Evolutionary conservation across 2,113 vertebrate genomes (phyloP).

Genomic region (Otocyon megalotis): DNA sequence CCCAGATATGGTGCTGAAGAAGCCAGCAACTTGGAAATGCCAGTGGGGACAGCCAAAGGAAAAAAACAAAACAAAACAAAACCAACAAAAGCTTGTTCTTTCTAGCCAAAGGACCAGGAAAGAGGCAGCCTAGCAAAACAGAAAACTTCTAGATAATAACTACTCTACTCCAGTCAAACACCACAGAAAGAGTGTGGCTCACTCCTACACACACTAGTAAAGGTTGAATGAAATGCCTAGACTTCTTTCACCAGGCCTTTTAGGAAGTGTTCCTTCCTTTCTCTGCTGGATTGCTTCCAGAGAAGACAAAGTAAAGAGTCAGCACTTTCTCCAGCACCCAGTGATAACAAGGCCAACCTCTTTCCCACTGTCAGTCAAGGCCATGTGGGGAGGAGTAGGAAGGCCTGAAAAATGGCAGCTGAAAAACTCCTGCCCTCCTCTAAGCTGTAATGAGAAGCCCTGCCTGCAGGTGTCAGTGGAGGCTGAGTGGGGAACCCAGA

Average conservation of each 20-base stretch:
- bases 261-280: neutral
- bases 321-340: neutral
- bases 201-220: neutral
- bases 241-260: neutral
- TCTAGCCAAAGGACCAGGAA: neutral
- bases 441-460: neutral
- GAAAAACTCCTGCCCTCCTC: neutral
- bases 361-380: neutral
- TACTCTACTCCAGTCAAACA: neutral
- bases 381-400: neutral
- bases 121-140: neutral
- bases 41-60: neutral
- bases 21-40: neutral
- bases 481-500: neutral
- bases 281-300: neutral
- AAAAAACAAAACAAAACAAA: neutral
- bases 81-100: neutral
- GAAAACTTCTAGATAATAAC: neutral
- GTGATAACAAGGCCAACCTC: neutral
- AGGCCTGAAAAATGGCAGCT: neutral
- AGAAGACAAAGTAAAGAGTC: neutral
- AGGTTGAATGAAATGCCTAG: neutral
- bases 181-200: neutral
- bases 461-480: neutral
- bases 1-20: neutral